Base-by-base conservation (phyloP, 92 coral and sea anemone genomes). In the Zoanthus sociatus region DNA sequence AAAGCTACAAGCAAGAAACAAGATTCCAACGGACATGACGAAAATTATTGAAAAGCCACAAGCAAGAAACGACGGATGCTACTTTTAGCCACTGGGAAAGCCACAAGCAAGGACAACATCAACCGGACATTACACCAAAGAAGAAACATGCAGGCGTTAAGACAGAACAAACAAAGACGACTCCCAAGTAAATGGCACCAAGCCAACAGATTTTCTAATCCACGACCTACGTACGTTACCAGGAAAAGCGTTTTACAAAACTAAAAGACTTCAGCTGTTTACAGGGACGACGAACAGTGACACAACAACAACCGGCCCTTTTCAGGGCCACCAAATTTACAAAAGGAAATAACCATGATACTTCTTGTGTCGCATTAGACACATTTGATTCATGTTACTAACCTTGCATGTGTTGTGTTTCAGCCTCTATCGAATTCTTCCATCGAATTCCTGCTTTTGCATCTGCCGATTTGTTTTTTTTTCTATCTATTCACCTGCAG, bases 241-340 rank as follows among this genome's bases (percentile, higher is more conserved):
- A 16, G 50, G 14, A 31, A 47, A 14, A 20, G 18, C 33, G 14
- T 17, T 14, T 9, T 9, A 44, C 44, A 42, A 5, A 33, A 77
- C 56, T 1, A 31, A 9, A 21, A 7, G 13, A 46, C 46, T 73
- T 73, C 64, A 63, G 84, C 84, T 18, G 60, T 1, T 30, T 46
- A 77, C 82, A 77, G 20, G 6, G 32, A 75, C 16, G 16, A 88
- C 82, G 68, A 37, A 86, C 78, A 50, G 78, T 79, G 64, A 86
- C 94, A 84, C 77, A 86, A 63, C 69, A 63, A 69, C 20, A 15
- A 95, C 90, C 83, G 98, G 98, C 90, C 91, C 98, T 94, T 16
- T 93, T 93, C 5, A 94, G 98, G 96, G 95, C 96, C 98, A 88
- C 92, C 98, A 94, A 92, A 94, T 94, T 91, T 93, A 89, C 89